phyloP scores from a whole-genome alignment of 1,140 invertebrate species.

The Cephus cinctus region DNA sequence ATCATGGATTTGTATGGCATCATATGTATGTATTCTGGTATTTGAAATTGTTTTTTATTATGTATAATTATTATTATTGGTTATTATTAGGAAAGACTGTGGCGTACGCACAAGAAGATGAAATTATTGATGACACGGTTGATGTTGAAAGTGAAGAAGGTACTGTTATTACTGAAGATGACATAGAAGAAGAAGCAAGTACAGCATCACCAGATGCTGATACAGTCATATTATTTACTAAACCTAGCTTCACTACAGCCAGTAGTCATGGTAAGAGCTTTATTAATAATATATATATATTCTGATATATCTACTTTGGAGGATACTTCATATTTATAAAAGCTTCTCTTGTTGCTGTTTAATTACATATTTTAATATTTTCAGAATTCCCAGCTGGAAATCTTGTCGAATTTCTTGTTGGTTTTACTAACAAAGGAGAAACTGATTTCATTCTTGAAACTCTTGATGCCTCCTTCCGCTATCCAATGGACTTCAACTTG shows the following conservation, averaged over 20 bases:
- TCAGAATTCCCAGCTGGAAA: slow-evolving; percentile 90
- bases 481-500: slow-evolving; percentile 97
- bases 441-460: slow-evolving; percentile 89
- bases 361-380: slow-evolving; percentile 29
- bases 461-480: slow-evolving; percentile 96
- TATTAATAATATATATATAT: not conserved
- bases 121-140: slow-evolving; percentile 73
- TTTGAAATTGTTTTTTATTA: too few species aligned
- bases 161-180: slow-evolving; percentile 65
- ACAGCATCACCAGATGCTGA: slow-evolving; percentile 89
- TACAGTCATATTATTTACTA: slow-evolving; percentile 89
- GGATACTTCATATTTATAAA: slow-evolving; percentile 14
- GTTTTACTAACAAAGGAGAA: slow-evolving; percentile 93
- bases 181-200: slow-evolving; percentile 67
- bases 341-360: slow-evolving; percentile 13
- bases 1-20: too few species aligned
- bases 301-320: slow-evolving; percentile 5
- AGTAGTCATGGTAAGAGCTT: slow-evolving; percentile 45
- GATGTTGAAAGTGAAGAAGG: slow-evolving; percentile 72
- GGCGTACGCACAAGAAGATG: slow-evolving; percentile 72
- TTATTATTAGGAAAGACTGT: slow-evolving; percentile 59
- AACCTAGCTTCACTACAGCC: slow-evolving; percentile 62
- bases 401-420: slow-evolving; percentile 92
- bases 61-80: slow-evolving; percentile 15
- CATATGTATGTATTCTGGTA: too few species aligned